Evolutionary conservation across 1,140 invertebrate species (phyloP), one percentile per base, ranked within the genome.

Genomic region (Nephotettix cincticeps): DNA sequence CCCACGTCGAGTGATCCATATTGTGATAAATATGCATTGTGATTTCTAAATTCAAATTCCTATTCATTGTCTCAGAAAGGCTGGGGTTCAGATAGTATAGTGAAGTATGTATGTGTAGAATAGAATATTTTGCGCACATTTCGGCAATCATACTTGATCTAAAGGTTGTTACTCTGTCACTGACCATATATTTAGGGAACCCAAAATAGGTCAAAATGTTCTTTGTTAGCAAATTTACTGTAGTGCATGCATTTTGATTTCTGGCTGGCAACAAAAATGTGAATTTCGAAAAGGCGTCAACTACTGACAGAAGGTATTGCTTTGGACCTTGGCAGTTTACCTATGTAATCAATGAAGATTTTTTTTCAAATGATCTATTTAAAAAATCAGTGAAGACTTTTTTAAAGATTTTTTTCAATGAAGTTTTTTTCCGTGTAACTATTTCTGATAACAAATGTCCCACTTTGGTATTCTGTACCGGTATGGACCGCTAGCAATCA

Each of bases 251-350:
- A 4, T 17, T 64, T 27, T 19, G 19, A 3, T 64, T 64, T 21
- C 30, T 64, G 13, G n/a, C 29, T 19, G 61, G 61, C 1, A 28
- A 32, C 1, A 64, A 32, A 19, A 28, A 30, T 30, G 28, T 64
- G 21, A 30, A 64, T 64, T 64, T 64, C 13, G 61, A 64, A 32
- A 64, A 64, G 2, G 61, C 61, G 28, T 64, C 61, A 1, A 64
- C 29, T 1, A 64, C 61, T 4, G 61, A 25, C 3, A 64, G 30
- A 32, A 64, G 28, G 4, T 64, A 36, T 3, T 4, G 29, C 32
- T 1, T 4, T 13, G 1, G 61, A 64, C 13, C 25, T 4, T 19
- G 28, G 61, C 17, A 29, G 17, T 2, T 19, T 19, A 1, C 61
- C 61, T 19, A 36, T 14, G 28, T 64, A 17, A 32, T 64, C 19